Base-by-base conservation (phyloP, 2,797 vertebrate species). In the Jordanella pulchra region DNA sequence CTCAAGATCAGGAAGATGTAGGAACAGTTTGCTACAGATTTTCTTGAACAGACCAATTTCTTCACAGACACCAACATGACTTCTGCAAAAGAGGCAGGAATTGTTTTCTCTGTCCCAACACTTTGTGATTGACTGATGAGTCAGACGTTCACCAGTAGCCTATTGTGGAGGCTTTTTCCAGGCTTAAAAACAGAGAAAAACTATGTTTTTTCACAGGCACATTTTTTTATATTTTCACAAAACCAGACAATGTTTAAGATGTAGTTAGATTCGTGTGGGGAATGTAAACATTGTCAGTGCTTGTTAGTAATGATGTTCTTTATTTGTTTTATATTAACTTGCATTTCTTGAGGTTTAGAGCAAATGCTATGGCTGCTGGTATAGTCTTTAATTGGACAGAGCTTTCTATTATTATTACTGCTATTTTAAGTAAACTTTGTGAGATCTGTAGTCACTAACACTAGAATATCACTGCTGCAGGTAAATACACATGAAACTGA, bases 1-100 rank as follows among this genome's bases (percentile, higher is more conserved):
- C 53, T 75, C 72, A 42, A 76, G 65, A 66, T 72, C 67, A 71
- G 70, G 39, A 58, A 64, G 64, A 67, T 78, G 76, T 75, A 76
- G 67, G 45, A 77, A 58, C 67, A 74, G 66, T 61, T 73, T 65
- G 72, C 74, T 83, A 66, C 61, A 64, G 45, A 63, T 64, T 63
- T 77, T 50, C 18, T 42, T 77, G 74, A 55, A 75, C 65, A 32
- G 51, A 50, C 28, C 78, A 45, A 48, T 76, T 48, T 64, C n/a
- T 75, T 35, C 54, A 53, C 72, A 75, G 69, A 75, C 51, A 47
- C 39, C 54, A 51, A 51, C 56, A 12, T 25, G 13, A 47, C 48
- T 63, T 66, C 30, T 64, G 53, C 39, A 10, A 48, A 4, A 30
- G 27, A 21, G 35, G 44, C 44, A 45, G 35, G 39, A 55, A 65